Percentiles rank a stretch among this genome's conserved stretches.
Evolutionary conservation across 2,888 invertebrate genomes (phyloP).

Genomic region (Tenthredo notha): DNA sequence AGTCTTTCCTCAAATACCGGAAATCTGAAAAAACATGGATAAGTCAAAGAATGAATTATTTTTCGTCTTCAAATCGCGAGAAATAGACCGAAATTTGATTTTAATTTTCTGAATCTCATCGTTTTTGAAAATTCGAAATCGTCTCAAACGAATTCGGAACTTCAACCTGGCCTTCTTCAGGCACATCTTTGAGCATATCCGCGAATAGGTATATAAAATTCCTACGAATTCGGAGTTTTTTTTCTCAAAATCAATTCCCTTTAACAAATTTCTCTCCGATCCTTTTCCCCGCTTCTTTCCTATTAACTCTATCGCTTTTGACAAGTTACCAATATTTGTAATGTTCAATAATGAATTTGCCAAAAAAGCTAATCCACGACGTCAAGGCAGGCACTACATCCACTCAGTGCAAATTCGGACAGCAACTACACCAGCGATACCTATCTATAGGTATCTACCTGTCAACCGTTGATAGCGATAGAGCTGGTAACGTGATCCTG

Average conservation of each 20-base stretch:
- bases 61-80: too few species aligned
- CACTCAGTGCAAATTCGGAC: neutral
- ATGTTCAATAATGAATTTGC: neutral
- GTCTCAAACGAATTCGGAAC: too few species aligned
- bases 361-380: neutral
- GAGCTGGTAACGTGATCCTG: conserved; percentile 23
- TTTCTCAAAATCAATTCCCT: neutral
- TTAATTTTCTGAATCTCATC: too few species aligned
- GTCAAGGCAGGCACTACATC: neutral
- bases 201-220: neutral
- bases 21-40: too few species aligned
- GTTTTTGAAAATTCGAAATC: too few species aligned
- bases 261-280: neutral
- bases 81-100: too few species aligned
- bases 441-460: neutral
- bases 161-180: too few species aligned
- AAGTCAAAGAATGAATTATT: too few species aligned
- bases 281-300: neutral
- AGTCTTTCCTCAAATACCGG: too few species aligned
- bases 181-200: neutral
- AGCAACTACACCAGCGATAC: neutral
- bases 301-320: neutral
- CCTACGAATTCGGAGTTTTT: neutral
- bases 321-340: neutral
- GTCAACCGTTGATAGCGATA: conserved; percentile 40